These are phyloP conservation scores for Bursaphelenchus okinawaensis DNA, from an alignment of 2,888 invertebrate genomes.

Conservation along the genomic window DNA sequence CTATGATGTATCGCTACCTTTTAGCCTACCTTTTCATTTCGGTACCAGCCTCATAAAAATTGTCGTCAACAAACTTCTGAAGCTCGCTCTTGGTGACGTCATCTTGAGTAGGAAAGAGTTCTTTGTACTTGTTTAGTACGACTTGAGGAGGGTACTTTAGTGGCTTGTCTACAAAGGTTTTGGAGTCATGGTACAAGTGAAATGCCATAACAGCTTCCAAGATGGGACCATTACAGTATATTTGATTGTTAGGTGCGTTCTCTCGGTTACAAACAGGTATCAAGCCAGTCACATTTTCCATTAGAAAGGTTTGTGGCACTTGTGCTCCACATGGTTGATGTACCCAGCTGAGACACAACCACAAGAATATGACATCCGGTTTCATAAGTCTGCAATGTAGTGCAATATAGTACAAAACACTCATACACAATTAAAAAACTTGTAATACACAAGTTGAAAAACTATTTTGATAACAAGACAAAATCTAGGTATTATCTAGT, in stretches of 20 bases:
- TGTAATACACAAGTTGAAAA: too few relatives aligned
- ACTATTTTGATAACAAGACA: too few relatives aligned
- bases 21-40: constrained; percentile 41
- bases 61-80: constrained; percentile 42
- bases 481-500: too few relatives aligned
- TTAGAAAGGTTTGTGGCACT: neutral
- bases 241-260: constrained; percentile 35
- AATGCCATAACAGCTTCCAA: constrained; percentile 48
- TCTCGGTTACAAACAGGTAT: constrained; percentile 35
- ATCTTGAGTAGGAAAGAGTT: constrained; percentile 31
- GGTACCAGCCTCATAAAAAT: constrained; percentile 45
- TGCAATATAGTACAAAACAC: too few relatives aligned
- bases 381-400: constrained; percentile 9
- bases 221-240: constrained; percentile 52
- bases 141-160: constrained; percentile 24
- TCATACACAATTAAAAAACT: too few relatives aligned
- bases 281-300: neutral
- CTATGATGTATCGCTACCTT: neutral
- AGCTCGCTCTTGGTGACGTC: constrained; percentile 35
- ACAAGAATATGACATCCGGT: neutral
- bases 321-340: neutral
- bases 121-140: constrained; percentile 22
- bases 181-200: constrained; percentile 33
- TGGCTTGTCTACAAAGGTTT: constrained; percentile 36
- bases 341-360: neutral